phyloP scores from a whole-genome alignment of 2,888 invertebrate species.

The Bhutanitis thaidina region DNA sequence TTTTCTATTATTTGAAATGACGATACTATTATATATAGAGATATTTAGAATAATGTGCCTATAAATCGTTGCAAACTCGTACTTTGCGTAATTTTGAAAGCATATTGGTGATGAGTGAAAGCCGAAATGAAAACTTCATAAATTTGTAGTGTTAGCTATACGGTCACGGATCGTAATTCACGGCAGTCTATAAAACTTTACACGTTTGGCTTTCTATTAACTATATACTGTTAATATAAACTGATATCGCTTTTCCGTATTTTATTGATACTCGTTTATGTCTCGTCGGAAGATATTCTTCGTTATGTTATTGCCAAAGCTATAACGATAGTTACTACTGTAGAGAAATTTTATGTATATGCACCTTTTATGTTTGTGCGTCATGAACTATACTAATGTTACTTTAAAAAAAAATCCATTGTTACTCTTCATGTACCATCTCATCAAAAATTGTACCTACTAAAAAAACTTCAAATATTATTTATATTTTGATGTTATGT shows the following conservation, averaged over 20 bases:
- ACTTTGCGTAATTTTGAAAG: not conserved
- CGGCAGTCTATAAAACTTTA: slow-evolving; percentile 14
- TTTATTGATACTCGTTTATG: slow-evolving; percentile 18
- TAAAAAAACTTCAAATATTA: no score
- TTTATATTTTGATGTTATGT: no score
- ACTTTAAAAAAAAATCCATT: no score
- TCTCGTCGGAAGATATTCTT: not conserved
- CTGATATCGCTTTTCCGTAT: slow-evolving; percentile 10
- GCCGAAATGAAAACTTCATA: slow-evolving; percentile 11
- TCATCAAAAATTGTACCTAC: no score
- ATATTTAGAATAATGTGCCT: no score
- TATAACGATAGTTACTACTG: not conserved
- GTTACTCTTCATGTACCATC: no score
- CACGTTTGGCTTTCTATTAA: slow-evolving; percentile 9
- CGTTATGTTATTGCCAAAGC: not conserved
- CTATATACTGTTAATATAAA: slow-evolving; percentile 7
- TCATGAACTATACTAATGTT: no score
- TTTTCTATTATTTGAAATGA: no score
- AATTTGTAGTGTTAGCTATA: slow-evolving; percentile 4
- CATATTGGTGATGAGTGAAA: slow-evolving; percentile 10
- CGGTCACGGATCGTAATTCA: slow-evolving; percentile 9
- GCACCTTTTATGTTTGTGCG: not conserved
- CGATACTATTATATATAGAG: no score
- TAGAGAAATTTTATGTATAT: not conserved
- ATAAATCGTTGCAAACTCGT: no score